Conservation (phyloP, 92 coral and sea anemone species). For the Phymanthus crucifer region DNA sequence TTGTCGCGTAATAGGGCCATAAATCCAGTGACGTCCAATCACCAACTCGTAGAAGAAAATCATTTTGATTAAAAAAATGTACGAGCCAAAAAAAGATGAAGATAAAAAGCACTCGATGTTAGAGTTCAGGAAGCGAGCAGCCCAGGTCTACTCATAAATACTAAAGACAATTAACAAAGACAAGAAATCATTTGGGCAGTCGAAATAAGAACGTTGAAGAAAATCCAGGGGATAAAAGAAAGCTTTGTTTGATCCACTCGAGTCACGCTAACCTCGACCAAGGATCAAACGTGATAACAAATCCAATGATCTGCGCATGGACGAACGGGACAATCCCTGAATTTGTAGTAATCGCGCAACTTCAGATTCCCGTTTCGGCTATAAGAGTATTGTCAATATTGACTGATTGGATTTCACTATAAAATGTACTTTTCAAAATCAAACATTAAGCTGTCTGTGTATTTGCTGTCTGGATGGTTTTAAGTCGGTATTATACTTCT, state of each 20-base stretch:
- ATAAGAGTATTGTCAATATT: conserved; percentile 23
- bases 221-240: neutral
- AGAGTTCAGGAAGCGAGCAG: conserved; percentile 29
- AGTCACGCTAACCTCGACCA: conserved; percentile 15
- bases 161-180: conserved; percentile 28
- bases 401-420: conserved; percentile 13
- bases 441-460: neutral
- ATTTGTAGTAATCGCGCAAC: neutral
- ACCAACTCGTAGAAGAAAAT: conserved; percentile 43
- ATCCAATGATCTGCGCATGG: neutral
- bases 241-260: neutral
- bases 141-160: conserved; percentile 10
- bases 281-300: conserved; percentile 8
- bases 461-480: neutral
- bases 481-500: neutral
- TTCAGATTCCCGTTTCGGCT: conserved; percentile 4
- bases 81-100: neutral
- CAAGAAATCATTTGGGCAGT: neutral
- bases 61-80: conserved; percentile 48
- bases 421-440: conserved; percentile 22
- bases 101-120: neutral
- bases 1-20: conserved; percentile 65
- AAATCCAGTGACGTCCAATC: conserved; percentile 71
- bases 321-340: neutral
- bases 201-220: conserved; percentile 1